Evolutionary conservation across 2,797 vertebrate species (phyloP).

Genomic region (Enteromius paludinosus): DNA sequence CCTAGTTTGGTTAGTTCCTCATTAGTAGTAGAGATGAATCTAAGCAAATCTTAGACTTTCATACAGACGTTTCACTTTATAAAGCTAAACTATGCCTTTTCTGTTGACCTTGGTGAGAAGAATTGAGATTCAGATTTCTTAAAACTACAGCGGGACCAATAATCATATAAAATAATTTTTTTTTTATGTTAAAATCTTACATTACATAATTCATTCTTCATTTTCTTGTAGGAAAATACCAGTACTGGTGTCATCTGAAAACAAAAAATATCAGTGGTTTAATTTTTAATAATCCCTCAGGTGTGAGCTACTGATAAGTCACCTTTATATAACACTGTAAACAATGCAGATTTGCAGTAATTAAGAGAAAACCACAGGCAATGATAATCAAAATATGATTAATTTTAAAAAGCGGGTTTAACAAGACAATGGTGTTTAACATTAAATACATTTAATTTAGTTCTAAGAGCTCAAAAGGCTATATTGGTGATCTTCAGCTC

Average conservation of each 20-base stretch:
- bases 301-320: neutral
- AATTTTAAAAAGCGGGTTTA: neutral
- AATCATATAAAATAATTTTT: no score
- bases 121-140: neutral
- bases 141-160: neutral
- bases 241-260: neutral
- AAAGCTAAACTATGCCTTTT: neutral
- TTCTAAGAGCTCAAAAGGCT: neutral
- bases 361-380: neutral
- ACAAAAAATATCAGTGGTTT: neutral
- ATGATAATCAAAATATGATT: neutral
- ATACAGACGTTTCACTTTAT: neutral
- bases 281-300: constrained; percentile 4
- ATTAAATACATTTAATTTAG: neutral
- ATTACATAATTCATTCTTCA: neutral
- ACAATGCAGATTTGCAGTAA: neutral
- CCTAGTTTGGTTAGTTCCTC: constrained; percentile 16
- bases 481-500: neutral
- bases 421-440: neutral
- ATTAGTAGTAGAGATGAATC: neutral
- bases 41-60: neutral
- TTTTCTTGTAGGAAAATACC: neutral
- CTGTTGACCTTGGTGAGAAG: neutral
- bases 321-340: neutral
- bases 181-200: neutral